Conservation (phyloP, 2,797 vertebrate species). For the Sternotherus odoratus region DNA sequence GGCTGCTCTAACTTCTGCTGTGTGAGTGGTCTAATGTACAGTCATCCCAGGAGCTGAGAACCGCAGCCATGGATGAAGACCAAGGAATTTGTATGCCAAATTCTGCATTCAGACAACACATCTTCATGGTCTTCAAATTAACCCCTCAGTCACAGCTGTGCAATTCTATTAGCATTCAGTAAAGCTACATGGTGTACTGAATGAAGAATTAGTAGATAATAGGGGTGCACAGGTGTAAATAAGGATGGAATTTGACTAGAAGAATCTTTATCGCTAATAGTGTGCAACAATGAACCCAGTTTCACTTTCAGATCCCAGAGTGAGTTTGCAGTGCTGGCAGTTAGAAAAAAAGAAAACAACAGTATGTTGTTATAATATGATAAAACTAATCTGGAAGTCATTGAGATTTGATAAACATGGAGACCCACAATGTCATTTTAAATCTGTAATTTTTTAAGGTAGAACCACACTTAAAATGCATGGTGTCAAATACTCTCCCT, state of each 20-base stretch:
- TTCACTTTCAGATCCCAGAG: neutral
- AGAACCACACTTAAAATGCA: too few relatives aligned
- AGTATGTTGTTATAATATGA: neutral
- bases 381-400: too few relatives aligned
- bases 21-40: neutral
- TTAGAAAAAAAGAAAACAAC: too few relatives aligned
- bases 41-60: neutral
- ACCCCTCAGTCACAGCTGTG: neutral
- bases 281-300: neutral
- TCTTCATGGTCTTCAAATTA: neutral
- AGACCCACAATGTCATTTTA: too few relatives aligned
- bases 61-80: neutral
- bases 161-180: neutral
- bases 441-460: too few relatives aligned
- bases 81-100: neutral
- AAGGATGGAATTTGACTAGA: neutral
- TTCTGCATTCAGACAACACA: neutral
- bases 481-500: too few relatives aligned
- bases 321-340: neutral
- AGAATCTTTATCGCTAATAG: neutral
- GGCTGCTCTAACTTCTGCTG: neutral
- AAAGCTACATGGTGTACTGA: neutral
- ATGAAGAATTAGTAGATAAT: neutral
- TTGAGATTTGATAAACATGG: too few relatives aligned
- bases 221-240: fast-evolving